A percentile compares a stretch with the other conserved stretches of the same genome.
phyloP scores from a whole-genome alignment of 2,113 vertebrate species.

The Oncorhynchus kisutch region DNA sequence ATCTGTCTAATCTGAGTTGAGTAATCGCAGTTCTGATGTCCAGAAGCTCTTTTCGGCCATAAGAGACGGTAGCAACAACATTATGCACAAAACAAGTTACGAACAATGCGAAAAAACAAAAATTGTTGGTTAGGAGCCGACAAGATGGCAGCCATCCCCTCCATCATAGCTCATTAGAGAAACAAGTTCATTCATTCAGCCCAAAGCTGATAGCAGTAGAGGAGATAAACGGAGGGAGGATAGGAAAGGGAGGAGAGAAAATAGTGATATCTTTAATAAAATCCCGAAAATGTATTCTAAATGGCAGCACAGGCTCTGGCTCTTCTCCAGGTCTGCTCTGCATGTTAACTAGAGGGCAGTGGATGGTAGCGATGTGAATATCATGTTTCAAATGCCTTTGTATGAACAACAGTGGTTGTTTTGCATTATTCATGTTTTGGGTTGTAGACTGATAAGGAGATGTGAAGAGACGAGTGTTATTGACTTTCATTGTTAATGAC shows the following conservation, averaged over 20 bases:
- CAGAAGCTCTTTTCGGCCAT: too few relatives aligned
- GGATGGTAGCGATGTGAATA: not conserved
- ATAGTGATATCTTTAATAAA: too few relatives aligned
- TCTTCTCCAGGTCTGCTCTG: too few relatives aligned
- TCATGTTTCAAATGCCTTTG: slow-evolving; percentile 21
- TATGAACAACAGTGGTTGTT: slow-evolving; percentile 4
- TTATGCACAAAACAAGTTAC: too few relatives aligned
- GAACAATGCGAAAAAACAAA: too few relatives aligned
- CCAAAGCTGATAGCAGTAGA: slow-evolving; percentile 22
- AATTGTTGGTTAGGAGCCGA: too few relatives aligned
- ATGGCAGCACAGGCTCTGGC: too few relatives aligned
- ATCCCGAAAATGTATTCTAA: too few relatives aligned
- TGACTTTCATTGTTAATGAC: slow-evolving; percentile 13
- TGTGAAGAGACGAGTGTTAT: not conserved
- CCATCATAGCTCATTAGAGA: slow-evolving; percentile 50
- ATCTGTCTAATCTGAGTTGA: too few relatives aligned
- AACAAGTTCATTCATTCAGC: slow-evolving; percentile 53
- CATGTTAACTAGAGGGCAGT: not conserved
- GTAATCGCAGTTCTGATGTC: too few relatives aligned
- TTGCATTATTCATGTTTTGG: slow-evolving; percentile 7
- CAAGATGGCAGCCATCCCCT: too few relatives aligned
- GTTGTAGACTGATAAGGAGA: not conserved
- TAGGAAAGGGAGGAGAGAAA: not conserved
- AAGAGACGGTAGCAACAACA: too few relatives aligned
- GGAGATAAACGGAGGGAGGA: slow-evolving; percentile 19